Evolutionary conservation across 2,888 invertebrate genomes (phyloP).

Genomic region (Metacarcinus magister): DNA sequence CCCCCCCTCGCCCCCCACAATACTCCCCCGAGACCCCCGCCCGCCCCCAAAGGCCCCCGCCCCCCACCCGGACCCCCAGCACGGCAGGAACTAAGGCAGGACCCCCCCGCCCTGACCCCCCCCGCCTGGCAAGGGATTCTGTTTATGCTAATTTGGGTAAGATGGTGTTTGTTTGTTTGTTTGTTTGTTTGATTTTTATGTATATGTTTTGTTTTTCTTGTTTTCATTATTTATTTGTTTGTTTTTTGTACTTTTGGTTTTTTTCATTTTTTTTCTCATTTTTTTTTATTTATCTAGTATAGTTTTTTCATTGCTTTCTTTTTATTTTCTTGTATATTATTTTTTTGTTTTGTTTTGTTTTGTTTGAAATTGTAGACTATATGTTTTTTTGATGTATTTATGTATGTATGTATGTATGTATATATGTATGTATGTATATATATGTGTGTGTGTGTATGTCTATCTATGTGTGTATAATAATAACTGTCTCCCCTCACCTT

Average conservation of each 20-base stretch:
- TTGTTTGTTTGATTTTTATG: background rate
- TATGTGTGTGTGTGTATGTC: background rate
- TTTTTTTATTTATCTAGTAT: no score
- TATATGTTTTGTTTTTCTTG: no score
- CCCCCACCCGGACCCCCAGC: conserved; percentile 78
- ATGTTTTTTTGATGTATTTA: no score
- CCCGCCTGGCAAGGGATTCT: conserved; percentile 73
- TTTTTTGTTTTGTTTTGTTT: no score
- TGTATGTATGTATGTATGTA: background rate
- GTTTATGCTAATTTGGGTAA: conserved; percentile 80
- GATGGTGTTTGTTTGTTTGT: background rate
- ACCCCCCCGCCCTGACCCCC: conserved; percentile 63
- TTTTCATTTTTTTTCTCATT: no score
- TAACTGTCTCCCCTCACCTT: background rate
- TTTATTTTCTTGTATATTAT: no score
- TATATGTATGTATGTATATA: background rate
- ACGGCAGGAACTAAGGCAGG: conserved; percentile 64
- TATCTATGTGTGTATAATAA: background rate
- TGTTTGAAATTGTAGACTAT: no score
- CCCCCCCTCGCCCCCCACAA: conserved; percentile 8
- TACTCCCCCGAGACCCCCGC: conserved; percentile 51
- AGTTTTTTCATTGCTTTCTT: no score
- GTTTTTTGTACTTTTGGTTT: background rate
- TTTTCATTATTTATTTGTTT: no score
- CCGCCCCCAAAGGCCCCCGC: conserved; percentile 77